These are phyloP conservation scores for Nebria brevicollis DNA, from an alignment of 2,888 invertebrate genomes.

Conservation along the genomic window DNA sequence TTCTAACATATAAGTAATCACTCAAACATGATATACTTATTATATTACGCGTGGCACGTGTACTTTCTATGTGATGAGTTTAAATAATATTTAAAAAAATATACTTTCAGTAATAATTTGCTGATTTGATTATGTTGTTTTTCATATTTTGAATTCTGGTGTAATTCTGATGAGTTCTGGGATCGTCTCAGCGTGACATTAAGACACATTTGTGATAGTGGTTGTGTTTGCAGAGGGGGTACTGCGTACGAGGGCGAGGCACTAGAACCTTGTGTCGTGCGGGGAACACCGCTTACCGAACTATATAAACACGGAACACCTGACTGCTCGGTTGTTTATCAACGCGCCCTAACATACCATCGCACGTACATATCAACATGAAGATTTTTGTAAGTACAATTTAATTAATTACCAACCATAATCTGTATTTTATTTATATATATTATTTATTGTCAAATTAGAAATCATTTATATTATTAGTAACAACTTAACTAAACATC, in stretches of 20 bases:
- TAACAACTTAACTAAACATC: no score
- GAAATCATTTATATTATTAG: no score
- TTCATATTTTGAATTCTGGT: neutral
- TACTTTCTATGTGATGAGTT: neutral
- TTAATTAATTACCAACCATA: neutral
- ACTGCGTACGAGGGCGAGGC: constrained; percentile 24
- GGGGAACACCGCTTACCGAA: constrained; percentile 21
- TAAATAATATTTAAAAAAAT: neutral
- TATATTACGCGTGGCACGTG: neutral
- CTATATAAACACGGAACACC: constrained; percentile 36
- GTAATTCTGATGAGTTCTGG: neutral
- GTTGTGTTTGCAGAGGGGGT: constrained; percentile 20
- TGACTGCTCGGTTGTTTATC: constrained; percentile 32
- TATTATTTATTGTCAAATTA: neutral
- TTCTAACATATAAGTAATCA: neutral
- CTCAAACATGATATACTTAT: neutral
- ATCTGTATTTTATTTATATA: neutral
- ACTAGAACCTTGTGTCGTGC: constrained; percentile 16
- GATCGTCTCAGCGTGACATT: constrained; percentile 14
- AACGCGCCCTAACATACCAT: constrained; percentile 9
- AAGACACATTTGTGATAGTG: neutral
- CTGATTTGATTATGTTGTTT: neutral
- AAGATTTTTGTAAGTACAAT: constrained; percentile 33
- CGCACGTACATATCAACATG: constrained; percentile 23
- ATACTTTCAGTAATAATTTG: neutral